phyloP scores from a whole-genome alignment of 2,113 vertebrate genomes.

The Megaceryle torquata region DNA sequence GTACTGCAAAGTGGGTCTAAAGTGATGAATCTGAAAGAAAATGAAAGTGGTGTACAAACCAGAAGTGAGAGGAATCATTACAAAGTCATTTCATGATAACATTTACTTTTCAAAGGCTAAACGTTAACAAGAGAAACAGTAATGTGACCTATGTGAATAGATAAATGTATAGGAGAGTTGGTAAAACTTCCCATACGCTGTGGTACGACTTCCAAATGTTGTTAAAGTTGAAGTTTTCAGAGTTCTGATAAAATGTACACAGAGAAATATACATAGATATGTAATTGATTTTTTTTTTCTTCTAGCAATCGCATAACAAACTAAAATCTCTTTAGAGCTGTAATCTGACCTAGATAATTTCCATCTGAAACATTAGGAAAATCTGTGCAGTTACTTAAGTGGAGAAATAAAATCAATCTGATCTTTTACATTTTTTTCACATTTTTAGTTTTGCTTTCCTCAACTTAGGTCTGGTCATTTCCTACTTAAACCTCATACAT shows the following conservation, averaged over 20 bases:
- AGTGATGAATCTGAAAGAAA: constrained; percentile 68
- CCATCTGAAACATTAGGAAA: background rate
- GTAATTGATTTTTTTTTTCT: too few species aligned
- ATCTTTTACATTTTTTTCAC: background rate
- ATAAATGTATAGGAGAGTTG: constrained; percentile 58
- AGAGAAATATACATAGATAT: too few species aligned
- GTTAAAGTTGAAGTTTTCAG: background rate
- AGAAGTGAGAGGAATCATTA: constrained; percentile 75
- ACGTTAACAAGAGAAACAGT: constrained; percentile 77
- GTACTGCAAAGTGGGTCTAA: background rate
- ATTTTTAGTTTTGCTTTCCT: background rate
- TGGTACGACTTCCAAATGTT: background rate
- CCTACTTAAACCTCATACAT: background rate
- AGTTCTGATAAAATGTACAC: background rate
- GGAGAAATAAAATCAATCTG: background rate
- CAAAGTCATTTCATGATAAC: constrained; percentile 80
- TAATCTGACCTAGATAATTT: background rate
- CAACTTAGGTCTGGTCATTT: background rate
- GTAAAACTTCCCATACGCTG: constrained; percentile 80
- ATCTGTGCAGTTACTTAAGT: background rate
- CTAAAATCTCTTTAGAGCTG: background rate
- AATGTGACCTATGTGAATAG: constrained; percentile 76
- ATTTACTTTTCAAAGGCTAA: constrained; percentile 81
- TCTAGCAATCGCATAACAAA: background rate
- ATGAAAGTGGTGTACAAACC: constrained; percentile 57